Evolutionary conservation across 2,888 invertebrate species (phyloP).

Genomic region (Andrena dorsata): DNA sequence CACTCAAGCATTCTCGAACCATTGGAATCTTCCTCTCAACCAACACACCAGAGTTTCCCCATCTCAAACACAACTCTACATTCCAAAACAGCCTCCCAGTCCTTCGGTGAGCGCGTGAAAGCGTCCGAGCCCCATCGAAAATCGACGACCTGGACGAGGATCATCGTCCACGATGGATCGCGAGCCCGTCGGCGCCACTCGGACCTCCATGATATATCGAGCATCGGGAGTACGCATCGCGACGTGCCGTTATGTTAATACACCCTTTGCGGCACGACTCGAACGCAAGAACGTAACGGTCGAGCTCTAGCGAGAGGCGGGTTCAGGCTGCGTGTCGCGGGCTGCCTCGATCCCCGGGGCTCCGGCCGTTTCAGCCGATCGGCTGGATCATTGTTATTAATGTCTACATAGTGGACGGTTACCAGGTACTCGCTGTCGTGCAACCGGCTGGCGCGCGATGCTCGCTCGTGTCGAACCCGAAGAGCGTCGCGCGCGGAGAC

Average conservation of each 20-base stretch:
- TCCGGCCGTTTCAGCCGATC: conserved; percentile 12
- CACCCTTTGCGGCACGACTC: conserved; percentile 77
- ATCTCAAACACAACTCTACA: background rate
- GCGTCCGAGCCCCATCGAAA: background rate
- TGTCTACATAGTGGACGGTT: conserved; percentile 22
- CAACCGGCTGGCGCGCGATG: conserved; percentile 18
- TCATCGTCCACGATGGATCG: background rate
- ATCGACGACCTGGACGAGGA: no score
- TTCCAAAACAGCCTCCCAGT: background rate
- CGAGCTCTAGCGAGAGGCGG: conserved; percentile 76
- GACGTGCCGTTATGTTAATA: conserved; percentile 83
- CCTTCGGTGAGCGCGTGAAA: background rate
- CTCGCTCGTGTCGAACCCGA: conserved; percentile 21
- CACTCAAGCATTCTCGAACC: no score
- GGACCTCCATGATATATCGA: conserved; percentile 10
- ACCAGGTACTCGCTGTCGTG: conserved; percentile 16
- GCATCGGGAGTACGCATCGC: conserved; percentile 51
- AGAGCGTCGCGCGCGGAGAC: conserved; percentile 8
- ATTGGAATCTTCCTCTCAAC: background rate
- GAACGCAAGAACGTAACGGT: conserved; percentile 82
- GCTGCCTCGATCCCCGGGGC: conserved; percentile 41
- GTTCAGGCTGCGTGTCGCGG: conserved; percentile 76
- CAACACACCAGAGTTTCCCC: background rate
- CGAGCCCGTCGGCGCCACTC: background rate
- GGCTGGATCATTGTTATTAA: conserved; percentile 56